Percentiles rank a stretch among this genome's conserved stretches.
phyloP scores from a whole-genome alignment of 2,888 invertebrate species.

The Nephrotoma appendiculata region DNA sequence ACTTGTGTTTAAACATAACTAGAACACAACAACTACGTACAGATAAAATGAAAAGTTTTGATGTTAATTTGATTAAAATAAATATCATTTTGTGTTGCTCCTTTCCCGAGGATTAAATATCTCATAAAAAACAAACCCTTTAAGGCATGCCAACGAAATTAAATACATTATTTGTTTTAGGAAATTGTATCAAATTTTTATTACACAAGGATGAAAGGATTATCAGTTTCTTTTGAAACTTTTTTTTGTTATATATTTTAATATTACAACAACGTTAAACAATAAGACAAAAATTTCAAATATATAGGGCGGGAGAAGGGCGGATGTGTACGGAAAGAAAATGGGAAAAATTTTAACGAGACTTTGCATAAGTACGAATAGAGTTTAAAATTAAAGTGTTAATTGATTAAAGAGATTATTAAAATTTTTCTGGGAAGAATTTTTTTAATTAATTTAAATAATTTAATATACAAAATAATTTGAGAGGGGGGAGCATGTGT shows the following conservation, averaged over 20 bases:
- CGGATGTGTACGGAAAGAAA: neutral
- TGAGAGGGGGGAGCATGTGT: no score
- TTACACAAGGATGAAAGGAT: neutral
- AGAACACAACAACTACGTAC: neutral
- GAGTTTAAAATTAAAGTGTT: neutral
- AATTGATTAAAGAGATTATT: neutral
- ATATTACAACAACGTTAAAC: neutral
- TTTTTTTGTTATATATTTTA: neutral
- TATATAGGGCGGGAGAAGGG: neutral
- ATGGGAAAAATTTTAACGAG: neutral
- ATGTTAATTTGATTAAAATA: conserved; percentile 4
- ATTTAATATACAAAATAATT: neutral
- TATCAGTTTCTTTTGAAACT: neutral
- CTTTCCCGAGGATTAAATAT: neutral
- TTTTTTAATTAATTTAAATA: neutral
- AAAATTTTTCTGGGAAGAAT: neutral
- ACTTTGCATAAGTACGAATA: neutral
- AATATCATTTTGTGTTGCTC: conserved; percentile 1
- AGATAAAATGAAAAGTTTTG: neutral
- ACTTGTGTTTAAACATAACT: neutral
- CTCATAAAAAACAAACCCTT: neutral
- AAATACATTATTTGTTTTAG: neutral
- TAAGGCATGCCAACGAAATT: neutral
- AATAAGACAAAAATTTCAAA: neutral
- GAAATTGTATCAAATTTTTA: neutral